Percentiles rank a stretch among this genome's conserved stretches.
These are phyloP conservation scores for Myripristis murdjan DNA, from an alignment of 2,797 vertebrate genomes.

Conservation along the genomic window DNA sequence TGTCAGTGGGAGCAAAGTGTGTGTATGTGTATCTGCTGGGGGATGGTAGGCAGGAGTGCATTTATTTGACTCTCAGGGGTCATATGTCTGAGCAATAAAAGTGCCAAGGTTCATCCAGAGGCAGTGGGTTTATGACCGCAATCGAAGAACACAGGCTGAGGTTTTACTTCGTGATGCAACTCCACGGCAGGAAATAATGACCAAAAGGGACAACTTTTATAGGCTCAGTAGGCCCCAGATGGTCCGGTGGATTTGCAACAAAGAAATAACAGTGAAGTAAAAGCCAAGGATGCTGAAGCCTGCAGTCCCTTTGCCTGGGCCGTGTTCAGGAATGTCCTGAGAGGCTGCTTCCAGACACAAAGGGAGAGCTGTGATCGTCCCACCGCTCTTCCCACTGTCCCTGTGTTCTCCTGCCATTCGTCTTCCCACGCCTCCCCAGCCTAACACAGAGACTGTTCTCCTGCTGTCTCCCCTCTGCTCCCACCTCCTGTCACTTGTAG, in stretches of 20 bases:
- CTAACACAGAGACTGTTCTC: constrained; percentile 74
- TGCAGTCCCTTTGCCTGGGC: constrained; percentile 32
- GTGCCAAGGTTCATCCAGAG: constrained; percentile 8
- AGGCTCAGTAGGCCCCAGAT: not conserved
- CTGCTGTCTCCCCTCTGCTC: constrained; percentile 17
- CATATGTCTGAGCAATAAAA: constrained; percentile 16
- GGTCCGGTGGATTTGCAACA: constrained; percentile 3
- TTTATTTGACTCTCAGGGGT: constrained; percentile 17
- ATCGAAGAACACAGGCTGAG: not conserved
- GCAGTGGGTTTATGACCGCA: not conserved
- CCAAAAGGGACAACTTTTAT: not conserved
- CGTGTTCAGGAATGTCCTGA: constrained; percentile 67
- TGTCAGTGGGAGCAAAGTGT: constrained; percentile 16
- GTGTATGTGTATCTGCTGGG: not conserved
- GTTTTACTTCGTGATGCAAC: not conserved
- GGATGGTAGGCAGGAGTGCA: not conserved
- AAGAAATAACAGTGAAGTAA: constrained; percentile 15
- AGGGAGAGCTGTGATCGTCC: constrained; percentile 78
- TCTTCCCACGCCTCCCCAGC: constrained; percentile 70
- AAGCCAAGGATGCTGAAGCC: constrained; percentile 38
- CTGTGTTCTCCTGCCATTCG: constrained; percentile 74
- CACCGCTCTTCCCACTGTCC: constrained; percentile 72
- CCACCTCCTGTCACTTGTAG: constrained; percentile 61
- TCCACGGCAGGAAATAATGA: not conserved
- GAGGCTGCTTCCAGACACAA: constrained; percentile 66